Base-by-base conservation (phyloP, 2,797 vertebrate genomes). In the Chelmon rostratus region DNA sequence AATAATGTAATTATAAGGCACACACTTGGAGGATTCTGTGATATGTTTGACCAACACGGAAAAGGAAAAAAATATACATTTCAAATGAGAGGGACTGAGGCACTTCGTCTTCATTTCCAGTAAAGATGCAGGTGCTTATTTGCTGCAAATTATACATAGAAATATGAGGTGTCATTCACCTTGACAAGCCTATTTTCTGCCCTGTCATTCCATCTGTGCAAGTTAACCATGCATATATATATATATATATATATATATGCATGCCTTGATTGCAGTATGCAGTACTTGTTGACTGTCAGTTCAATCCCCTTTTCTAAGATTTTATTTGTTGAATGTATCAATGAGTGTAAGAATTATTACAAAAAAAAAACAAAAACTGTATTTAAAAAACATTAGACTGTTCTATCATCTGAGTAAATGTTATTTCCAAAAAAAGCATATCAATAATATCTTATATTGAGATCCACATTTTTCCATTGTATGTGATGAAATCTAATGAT, bases 181-280 rank as follows among this genome's bases (percentile, higher is more conserved):
- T 80, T 94, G 93, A 94, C 94, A 93, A 88, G 86, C 83, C 90
- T 90, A 94, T 95, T 95, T 95, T 92, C 90, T 89, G 84, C 91
- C 73, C 87, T 90, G 89, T 92, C 90, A 92, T 94, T 95, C 88
- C 88, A 84, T 77, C 87, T 74, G 76, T 77, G 71, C 75, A 76
- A 73, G 88, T 92, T 91, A 87, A 91, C 89, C 82, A 89, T 81
- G 81, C 80, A 82, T 84, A 85, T n/a, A n/a, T n/a, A n/a, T n/a
- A n/a, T n/a, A n/a, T n/a, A n/a, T n/a, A n/a, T n/a, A n/a, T n/a
- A n/a, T n/a, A n/a, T n/a, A n/a, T 83, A 88, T 84, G 68, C 78
- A 67, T 80, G 59, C 57, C 65, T 84, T 91, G 81, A 92, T 91
- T 91, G 80, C 57, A 67, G 18, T n/a, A 79, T 78, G 64, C 78